Evolutionary conservation across 2,888 invertebrate genomes (phyloP), one percentile per base, ranked within the genome.

Genomic region (Acronicta psi): DNA sequence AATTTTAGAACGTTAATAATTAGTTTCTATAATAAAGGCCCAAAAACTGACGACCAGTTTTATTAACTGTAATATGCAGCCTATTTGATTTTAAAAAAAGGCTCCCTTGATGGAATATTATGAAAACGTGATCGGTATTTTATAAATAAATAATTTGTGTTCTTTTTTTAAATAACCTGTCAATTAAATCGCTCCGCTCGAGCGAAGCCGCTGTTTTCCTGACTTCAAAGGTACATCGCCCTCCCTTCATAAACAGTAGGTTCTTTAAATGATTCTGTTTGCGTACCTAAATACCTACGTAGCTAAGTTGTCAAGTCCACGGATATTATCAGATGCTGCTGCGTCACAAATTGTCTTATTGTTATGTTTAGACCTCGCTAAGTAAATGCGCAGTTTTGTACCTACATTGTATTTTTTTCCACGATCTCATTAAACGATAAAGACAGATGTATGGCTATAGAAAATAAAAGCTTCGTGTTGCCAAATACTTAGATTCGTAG

Each of bases 191-290:
- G 43, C 40, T 58, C 36, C 45, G 36, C 40, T 62, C 40, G 40
- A 43, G 49, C 16, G 13, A 49, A 20, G 43, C 49, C 47, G 47
- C 54, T 47, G 54, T 60, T 67, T 62, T 62, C 47, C 40, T 67
- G 59, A 59, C 73, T 54, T 57, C 54, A 42, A 36, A 41, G 42
- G 56, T 61, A 64, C 52, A 41, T 62, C 47, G 60, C 50, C 45
- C 51, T 54, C 69, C 73, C 59, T 69, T 73, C 70, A 64, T 63
- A 62, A 75, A 56, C 75, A 73, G 63, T 58, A 58, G 62, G 47
- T 44, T 58, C 52, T 68, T 49, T 42, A 58, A 59, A 65, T 52
- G 52, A 64, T 52, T 66, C 59, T 55, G 61, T 68, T 69, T 69
- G 37, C 62, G 54, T 57, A 49, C 18, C 54, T 57, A 59, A 41